Base-by-base conservation (phyloP, 2,888 invertebrate genomes). In the Hypolimnas misippus region DNA sequence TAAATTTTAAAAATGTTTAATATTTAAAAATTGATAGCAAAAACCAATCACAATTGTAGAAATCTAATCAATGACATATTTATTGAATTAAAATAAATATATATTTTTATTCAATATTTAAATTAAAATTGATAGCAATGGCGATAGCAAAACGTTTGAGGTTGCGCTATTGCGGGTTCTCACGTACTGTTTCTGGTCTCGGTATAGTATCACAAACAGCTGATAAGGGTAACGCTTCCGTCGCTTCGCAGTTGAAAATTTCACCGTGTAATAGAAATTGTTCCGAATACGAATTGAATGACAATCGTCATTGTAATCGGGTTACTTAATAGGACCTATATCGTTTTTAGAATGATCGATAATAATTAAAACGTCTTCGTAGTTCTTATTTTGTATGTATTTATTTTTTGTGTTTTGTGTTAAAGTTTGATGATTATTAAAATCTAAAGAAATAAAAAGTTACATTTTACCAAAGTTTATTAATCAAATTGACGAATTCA, bases 221-320 rank as follows among this genome's bases (percentile, higher is more conserved):
- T 81, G 89, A 89, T 89, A 88, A 86, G 87, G 86, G 68, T 70
- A 79, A 79, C 82, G 77, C 85, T 87, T 89, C 89, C 89, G 87
- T 70, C 78, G 78, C 89, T 87, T 70, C 78, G 78, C 68, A 64
- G 57, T 63, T 12, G 19, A 46, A 71, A 78, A 81, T 86, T 88
- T 86, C 84, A 83, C 83, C 77, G 72, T 64, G 62, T 64, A 61
- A 44, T 68, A 69, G 71, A 73, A 72, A 70, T 68, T 70, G 70
- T 65, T 59, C 65, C 64, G 67, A 62, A 65, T 67, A 52, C 53
- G 42, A 56, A 57, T 16, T 31, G 54, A 57, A 59, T 57, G 50
- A 51, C 49, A 49, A 57, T 33, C 49, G 42, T 62, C 49, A 35
- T 44, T 53, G 57, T 57, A 61, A 63, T 54, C 31, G 40, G 57